Evolutionary conservation across 1,140 invertebrate genomes (phyloP).

Genomic region (Anoplolepis gracilipes): DNA sequence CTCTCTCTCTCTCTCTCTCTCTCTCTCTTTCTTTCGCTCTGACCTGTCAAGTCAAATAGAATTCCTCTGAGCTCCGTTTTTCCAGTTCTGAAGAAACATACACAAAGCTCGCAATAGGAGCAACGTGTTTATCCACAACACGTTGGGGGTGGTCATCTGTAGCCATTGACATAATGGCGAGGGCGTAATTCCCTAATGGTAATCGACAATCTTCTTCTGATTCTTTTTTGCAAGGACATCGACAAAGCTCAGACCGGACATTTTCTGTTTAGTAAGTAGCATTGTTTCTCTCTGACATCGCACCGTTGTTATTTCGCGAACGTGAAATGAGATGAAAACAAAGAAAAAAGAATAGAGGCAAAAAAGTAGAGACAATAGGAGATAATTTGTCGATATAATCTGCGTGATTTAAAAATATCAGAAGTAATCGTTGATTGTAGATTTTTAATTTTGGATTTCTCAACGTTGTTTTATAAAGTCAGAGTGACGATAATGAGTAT

Average conservation of each 20-base stretch:
- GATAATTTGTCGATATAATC: not conserved
- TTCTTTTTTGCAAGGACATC: constrained; percentile 59
- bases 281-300: constrained; percentile 28
- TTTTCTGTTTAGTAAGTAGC: constrained; percentile 59
- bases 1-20: no score
- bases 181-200: constrained; percentile 74
- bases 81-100: not conserved
- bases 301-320: not conserved
- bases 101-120: not conserved
- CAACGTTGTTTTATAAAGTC: not conserved
- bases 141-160: constrained; percentile 29
- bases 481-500: not conserved
- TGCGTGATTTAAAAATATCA: not conserved
- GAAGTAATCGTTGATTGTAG: not conserved
- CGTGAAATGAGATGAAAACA: not conserved
- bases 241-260: constrained; percentile 54
- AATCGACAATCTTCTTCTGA: constrained; percentile 68
- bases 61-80: constrained; percentile 72
- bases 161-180: constrained; percentile 67
- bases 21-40: not conserved
- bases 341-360: not conserved
- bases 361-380: not conserved
- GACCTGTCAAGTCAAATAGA: constrained; percentile 65
- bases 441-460: constrained; percentile 7
- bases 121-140: not conserved